Percentiles rank a stretch among this genome's conserved stretches.
Conservation (phyloP, 2,113 vertebrate genomes). For the Rhea pennata region DNA sequence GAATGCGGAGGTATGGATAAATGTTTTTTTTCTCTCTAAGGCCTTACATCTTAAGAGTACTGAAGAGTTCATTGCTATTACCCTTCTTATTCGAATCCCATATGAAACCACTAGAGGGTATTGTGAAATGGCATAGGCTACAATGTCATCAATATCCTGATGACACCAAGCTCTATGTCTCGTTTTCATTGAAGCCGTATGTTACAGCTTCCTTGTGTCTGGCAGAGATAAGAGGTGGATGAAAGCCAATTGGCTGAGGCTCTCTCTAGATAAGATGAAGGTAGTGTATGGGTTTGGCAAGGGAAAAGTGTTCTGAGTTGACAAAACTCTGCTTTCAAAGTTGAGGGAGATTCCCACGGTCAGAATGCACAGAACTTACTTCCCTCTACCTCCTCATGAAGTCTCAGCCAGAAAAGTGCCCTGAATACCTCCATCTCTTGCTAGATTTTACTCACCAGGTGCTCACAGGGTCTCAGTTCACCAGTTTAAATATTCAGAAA, state of each 20-base stretch:
- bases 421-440: background rate
- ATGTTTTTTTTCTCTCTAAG: conserved; percentile 11
- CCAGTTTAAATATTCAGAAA: background rate
- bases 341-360: conserved; percentile 27
- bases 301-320: conserved; percentile 25
- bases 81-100: conserved; percentile 42
- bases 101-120: conserved; percentile 52
- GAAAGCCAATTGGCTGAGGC: conserved; percentile 57
- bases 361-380: background rate
- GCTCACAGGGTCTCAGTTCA: background rate
- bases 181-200: conserved; percentile 65
- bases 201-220: conserved; percentile 60
- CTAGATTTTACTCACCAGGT: background rate
- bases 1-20: background rate
- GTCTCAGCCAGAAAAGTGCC: background rate
- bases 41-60: background rate
- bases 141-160: conserved; percentile 64
- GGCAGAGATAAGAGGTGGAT: conserved; percentile 67
- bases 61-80: conserved; percentile 18
- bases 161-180: conserved; percentile 51
- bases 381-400: background rate
- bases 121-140: conserved; percentile 49
- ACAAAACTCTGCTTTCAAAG: conserved; percentile 52
- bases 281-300: conserved; percentile 47
- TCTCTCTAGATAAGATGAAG: conserved; percentile 63